Conservation (phyloP, 1,140 invertebrate genomes). For the Drosophila murphyi region DNA sequence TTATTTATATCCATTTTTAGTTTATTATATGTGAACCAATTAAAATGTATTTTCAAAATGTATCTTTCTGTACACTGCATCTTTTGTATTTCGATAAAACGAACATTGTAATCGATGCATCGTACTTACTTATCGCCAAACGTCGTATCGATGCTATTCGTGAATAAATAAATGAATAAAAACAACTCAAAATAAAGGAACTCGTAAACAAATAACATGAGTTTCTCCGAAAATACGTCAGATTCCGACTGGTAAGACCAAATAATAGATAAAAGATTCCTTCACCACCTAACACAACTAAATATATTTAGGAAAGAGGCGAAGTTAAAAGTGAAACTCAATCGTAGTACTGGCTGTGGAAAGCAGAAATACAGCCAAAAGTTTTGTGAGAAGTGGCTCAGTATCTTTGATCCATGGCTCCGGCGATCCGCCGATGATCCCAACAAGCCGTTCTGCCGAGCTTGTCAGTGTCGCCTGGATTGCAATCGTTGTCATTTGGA, state of each 20-base stretch:
- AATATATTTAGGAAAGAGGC: constrained; percentile 60
- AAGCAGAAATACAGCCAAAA: constrained; percentile 75
- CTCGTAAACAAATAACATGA: constrained; percentile 49
- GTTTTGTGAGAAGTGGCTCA: constrained; percentile 80
- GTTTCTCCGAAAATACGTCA: constrained; percentile 76
- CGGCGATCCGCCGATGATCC: constrained; percentile 64
- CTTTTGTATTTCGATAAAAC: neutral
- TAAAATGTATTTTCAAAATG: neutral
- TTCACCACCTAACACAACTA: too few species aligned
- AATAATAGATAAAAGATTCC: neutral
- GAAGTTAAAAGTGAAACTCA: constrained; percentile 53
- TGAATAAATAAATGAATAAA: constrained; percentile 86
- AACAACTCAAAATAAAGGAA: constrained; percentile 86
- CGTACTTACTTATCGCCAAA: constrained; percentile 23
- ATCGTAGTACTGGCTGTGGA: constrained; percentile 34
- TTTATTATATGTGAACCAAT: neutral
- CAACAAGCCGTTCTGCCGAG: constrained; percentile 77
- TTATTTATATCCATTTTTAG: neutral
- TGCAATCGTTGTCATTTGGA: constrained; percentile 80
- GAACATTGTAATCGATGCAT: constrained; percentile 11
- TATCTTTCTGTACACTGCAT: neutral
- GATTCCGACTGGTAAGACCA: constrained; percentile 72
- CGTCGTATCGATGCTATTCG: constrained; percentile 9
- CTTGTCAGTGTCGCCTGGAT: constrained; percentile 73
- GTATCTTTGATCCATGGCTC: constrained; percentile 75